Evolutionary conservation across 2,797 vertebrate species (phyloP), one percentile per base, ranked within the genome.

Genomic region (Rachycentron canadum): DNA sequence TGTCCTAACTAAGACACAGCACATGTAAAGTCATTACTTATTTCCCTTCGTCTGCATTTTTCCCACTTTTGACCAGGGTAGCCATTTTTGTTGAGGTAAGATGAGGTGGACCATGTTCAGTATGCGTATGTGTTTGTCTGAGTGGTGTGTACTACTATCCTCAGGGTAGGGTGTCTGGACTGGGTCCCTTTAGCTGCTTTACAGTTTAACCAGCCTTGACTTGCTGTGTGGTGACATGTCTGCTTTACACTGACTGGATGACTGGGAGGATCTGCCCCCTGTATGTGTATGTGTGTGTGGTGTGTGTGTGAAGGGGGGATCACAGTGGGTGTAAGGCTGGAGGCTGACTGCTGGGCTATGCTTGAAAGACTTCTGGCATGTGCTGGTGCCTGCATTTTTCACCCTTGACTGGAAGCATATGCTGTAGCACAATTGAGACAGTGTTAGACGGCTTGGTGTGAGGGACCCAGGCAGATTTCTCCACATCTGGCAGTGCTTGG

Each of bases 351-450:
- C 95, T 95, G 96, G 96, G 96, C 96, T 96, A 96, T 95, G 97
- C 97, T 97, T 96, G 96, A 97, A 96, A 96, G 97, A 96, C 96
- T 96, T 95, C 95, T 97, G 97, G 97, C 97, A 95, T 96, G 96
- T 96, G 95, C 95, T 95, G 95, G 95, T 95, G 96, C 97, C 96
- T 96, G 96, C 95, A 95, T 96, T 96, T 96, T 96, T 97, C 97
- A 97, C 97, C 96, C 97, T 94, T 97, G 97, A 97, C 97, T 96
- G 96, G 95, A 96, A 97, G 97, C 97, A 97, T 96, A 96, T 98
- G 97, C 96, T 96, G 93, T 67, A 84, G 90, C 95, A 98, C 97
- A 97, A 96, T 97, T 88, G 90, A 97, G 96, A 96, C 96, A 95
- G 95, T 97, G 97, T 97, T 96, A 96, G 95, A 95, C 89, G 90